Base-by-base conservation (phyloP, 2,113 vertebrate genomes). In the Stegastes partitus region DNA sequence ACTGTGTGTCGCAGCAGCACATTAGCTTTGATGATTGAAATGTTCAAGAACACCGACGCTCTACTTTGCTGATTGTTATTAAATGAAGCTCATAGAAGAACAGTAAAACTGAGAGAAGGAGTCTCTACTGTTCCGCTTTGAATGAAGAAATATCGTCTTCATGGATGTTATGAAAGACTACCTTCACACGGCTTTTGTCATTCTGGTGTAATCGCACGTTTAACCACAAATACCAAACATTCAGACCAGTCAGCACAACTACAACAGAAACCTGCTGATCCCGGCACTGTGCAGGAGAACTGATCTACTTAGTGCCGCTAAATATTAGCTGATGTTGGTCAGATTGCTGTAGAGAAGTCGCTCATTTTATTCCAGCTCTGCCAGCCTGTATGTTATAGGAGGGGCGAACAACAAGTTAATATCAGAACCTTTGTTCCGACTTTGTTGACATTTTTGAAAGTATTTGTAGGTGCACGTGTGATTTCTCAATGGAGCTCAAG, bases 261-360 rank as follows among this genome's bases (percentile, higher is more conserved):
- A 47, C 18, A 47, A 47, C 10, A 47, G 45, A 47, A 19, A 47
- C 18, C 45, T 47, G 45, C 34, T 53, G 21, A 67, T 53, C 64
- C 23, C 64, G 18, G 16, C 50, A 21, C 11, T 53, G 51, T 53
- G 31, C 10, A 22, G 5, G n/a, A 34, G n/a, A 39, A 67, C 28
- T 54, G 31, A 67, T 54, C 49, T 67, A 67, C 39, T 67, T 67
- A 67, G 15, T 4, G 63, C 31, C 31, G 8, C 31, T 34, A 34
- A 34, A 34, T 34, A 34, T 34, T 34, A 34, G 31, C 31, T 47
- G 15, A 19, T 47, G 50, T 51, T 51, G 22, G 50, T 22, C n/a
- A 22, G 50, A 22, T 2, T 22, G 50, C n/a, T 21, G 50, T 16
- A 47, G 45, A 7, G 45, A 18, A 19, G 18, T 19, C 3, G 6